phyloP scores from a whole-genome alignment of 2,797 vertebrate genomes.

The Mormyrops attenuatus region DNA sequence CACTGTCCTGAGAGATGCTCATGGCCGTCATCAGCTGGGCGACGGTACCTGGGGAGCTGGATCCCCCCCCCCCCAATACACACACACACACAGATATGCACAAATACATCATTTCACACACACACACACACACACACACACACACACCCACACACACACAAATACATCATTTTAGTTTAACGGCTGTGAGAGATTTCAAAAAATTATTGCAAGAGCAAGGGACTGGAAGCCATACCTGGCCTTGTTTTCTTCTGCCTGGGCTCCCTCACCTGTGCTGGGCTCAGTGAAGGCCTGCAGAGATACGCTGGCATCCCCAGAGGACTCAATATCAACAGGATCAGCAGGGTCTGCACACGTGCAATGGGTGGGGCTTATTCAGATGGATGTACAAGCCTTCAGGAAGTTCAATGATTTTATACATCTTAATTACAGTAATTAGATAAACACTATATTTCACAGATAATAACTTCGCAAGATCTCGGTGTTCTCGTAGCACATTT shows the following conservation, averaged over 20 bases:
- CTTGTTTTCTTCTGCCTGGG: slow-evolving; percentile 37
- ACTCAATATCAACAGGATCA: slow-evolving; percentile 35
- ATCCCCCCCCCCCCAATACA: neutral
- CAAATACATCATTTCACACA: neutral
- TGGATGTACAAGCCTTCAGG: neutral
- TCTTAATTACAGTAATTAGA: neutral
- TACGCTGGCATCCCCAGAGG: slow-evolving; percentile 35
- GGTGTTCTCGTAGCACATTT: neutral
- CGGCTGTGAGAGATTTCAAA: neutral
- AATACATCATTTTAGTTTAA: neutral
- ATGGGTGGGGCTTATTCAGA: neutral
- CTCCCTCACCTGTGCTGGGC: slow-evolving; percentile 32
- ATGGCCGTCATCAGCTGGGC: slow-evolving; percentile 80
- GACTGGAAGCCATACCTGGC: slow-evolving; percentile 50
- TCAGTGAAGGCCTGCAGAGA: slow-evolving; percentile 32
- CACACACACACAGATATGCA: neutral
- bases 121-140: neutral
- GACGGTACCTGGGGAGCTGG: slow-evolving; percentile 55
- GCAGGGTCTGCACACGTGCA: slow-evolving; percentile 43
- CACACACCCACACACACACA: neutral
- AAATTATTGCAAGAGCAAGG: neutral
- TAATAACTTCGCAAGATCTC: neutral
- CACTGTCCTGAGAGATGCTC: slow-evolving; percentile 67
- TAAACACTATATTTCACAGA: neutral
- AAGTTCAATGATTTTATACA: neutral